Conservation (phyloP, 2,113 vertebrate genomes). For the Pteropus alecto region DNA sequence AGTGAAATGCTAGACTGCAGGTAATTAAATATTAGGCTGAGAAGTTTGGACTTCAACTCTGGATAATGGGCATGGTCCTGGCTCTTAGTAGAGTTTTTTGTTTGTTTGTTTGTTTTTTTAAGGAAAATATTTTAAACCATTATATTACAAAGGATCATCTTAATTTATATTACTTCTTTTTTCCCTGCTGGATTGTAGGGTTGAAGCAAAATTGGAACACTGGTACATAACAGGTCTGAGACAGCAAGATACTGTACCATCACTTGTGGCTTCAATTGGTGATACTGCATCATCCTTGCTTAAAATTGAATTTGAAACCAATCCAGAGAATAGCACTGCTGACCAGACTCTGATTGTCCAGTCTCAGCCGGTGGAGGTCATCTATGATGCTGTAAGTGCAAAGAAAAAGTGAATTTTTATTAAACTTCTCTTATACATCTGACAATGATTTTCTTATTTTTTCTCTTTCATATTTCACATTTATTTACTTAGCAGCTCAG, state of each 20-base stretch:
- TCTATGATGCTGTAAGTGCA: constrained; percentile 94
- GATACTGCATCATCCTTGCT: constrained; percentile 90
- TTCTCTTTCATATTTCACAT: not conserved
- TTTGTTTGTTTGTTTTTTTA: not conserved
- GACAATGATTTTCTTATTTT: not conserved
- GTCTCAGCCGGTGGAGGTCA: constrained; percentile 96
- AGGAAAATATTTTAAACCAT: not conserved
- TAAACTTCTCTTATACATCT: not conserved
- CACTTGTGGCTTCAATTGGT: constrained; percentile 92
- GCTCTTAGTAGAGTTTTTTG: not conserved
- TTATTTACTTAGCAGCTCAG: not conserved
- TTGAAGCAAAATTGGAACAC: constrained; percentile 92
- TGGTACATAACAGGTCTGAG: constrained; percentile 94
- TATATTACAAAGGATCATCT: not conserved
- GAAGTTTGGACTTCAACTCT: not conserved
- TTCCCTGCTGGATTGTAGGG: constrained; percentile 78
- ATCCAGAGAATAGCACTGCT: constrained; percentile 87
- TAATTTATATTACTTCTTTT: not conserved
- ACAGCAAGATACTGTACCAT: constrained; percentile 88
- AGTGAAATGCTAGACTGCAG: not conserved
- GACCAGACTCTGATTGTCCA: constrained; percentile 91
- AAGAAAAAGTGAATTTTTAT: not conserved
- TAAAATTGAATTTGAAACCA: constrained; percentile 89
- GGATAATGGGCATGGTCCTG: not conserved
- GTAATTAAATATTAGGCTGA: not conserved